phyloP scores from a whole-genome alignment of 2,113 vertebrate species.

The Noctilio leporinus region DNA sequence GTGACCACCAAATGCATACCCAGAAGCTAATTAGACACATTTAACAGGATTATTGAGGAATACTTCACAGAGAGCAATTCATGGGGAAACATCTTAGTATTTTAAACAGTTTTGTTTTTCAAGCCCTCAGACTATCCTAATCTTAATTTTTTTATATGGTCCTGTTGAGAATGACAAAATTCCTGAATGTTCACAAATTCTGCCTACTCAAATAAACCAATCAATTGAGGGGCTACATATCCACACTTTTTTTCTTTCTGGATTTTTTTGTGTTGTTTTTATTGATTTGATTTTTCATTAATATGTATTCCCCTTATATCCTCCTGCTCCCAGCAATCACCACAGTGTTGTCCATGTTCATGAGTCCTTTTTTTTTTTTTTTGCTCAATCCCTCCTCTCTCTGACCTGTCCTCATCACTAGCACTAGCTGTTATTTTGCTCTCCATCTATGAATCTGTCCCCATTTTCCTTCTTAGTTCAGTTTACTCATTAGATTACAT shows the following conservation, averaged over 20 bases:
- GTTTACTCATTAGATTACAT: no score
- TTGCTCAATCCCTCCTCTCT: no score
- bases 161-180: not conserved
- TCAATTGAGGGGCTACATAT: not conserved
- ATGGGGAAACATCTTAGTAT: not conserved
- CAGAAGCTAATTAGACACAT: not conserved
- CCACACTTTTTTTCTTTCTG: not conserved
- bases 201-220: not conserved
- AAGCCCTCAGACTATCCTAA: not conserved
- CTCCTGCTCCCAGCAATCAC: no score
- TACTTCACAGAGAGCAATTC: not conserved
- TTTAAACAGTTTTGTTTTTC: not conserved
- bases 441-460: no score
- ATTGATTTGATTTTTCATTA: no score
- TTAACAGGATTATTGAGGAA: not conserved
- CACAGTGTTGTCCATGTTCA: no score
- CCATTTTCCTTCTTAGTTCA: no score
- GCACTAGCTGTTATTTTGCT: no score
- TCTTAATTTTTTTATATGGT: not conserved
- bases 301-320: no score
- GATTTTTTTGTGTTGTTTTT: no score
- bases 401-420: no score
- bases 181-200: not conserved
- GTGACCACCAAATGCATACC: not conserved
- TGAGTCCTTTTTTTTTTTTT: no score